These are phyloP conservation scores for Diglossa cyanea DNA, from an alignment of 2,797 vertebrate species.

Conservation along the genomic window DNA sequence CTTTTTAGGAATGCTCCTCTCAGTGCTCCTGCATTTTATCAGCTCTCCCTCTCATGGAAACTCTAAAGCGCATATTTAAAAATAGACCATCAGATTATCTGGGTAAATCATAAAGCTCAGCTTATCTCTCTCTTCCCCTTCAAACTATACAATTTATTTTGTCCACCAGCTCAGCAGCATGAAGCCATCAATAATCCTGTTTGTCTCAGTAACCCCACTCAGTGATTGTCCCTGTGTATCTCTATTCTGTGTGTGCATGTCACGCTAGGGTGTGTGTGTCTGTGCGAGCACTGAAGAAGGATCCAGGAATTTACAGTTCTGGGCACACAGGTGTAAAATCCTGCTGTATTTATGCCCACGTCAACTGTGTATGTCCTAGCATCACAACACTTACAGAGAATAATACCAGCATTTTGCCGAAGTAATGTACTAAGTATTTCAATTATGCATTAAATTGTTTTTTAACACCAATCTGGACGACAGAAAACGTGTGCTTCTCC, in stretches of 20 bases:
- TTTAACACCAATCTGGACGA: not conserved
- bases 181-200: conserved; percentile 50
- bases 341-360: not conserved
- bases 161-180: not conserved
- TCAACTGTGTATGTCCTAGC: accelerated
- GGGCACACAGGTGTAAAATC: not conserved
- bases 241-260: not conserved
- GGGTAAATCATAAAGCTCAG: conserved; percentile 70
- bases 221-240: not conserved
- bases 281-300: accelerated
- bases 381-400: not conserved
- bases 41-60: conserved; percentile 33
- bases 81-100: conserved; percentile 74
- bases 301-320: not conserved
- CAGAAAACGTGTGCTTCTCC: not conserved
- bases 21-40: not conserved
- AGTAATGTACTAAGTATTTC: not conserved
- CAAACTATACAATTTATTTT: conserved; percentile 66
- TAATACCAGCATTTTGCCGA: not conserved
- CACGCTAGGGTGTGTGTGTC: not conserved
- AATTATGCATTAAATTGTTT: not conserved
- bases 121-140: conserved; percentile 59
- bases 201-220: conserved; percentile 6
- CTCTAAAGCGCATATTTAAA: conserved; percentile 66
- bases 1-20: not conserved